phyloP scores from a whole-genome alignment of 2,797 vertebrate genomes.

The Sardinella longiceps region DNA sequence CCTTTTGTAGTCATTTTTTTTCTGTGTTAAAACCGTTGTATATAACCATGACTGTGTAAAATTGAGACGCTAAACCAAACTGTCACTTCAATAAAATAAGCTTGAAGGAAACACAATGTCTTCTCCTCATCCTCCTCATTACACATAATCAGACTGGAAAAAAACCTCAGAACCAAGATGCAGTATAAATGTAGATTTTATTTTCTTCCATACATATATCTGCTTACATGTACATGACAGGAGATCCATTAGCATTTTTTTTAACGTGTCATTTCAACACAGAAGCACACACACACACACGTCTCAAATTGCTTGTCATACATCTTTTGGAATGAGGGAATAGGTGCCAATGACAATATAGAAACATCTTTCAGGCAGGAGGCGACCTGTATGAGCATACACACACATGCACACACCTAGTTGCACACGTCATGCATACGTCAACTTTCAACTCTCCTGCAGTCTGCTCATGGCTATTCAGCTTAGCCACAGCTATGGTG shows the following conservation, averaged over 20 bases:
- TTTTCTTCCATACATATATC: conserved; percentile 74
- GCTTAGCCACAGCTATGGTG: not conserved
- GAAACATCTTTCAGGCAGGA: not conserved
- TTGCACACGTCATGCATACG: not conserved
- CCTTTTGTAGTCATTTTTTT: conserved; percentile 37
- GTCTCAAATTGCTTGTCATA: conserved; percentile 12
- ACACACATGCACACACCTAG: conserved; percentile 23
- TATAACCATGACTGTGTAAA: conserved; percentile 76
- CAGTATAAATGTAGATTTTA: conserved; percentile 79
- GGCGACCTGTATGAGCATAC: not conserved
- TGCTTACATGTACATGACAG: conserved; percentile 65
- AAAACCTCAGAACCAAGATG: conserved; percentile 40
- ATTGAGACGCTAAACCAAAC: conserved; percentile 66
- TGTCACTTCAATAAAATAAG: conserved; percentile 79
- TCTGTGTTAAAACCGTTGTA: conserved; percentile 74
- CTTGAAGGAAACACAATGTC: conserved; percentile 62
- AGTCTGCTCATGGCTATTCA: not conserved
- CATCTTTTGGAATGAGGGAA: conserved; percentile 20
- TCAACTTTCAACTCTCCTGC: not conserved
- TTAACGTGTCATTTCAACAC: not conserved
- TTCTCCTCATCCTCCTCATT: not conserved
- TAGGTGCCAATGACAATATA: not conserved
- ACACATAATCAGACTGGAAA: not conserved
- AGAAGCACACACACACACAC: not conserved
- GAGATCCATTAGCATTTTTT: conserved; percentile 63